A percentile compares a stretch with the other conserved stretches of the same genome.
Conservation (phyloP, 2,888 invertebrate species). For the Ormyrus nitidulus region DNA sequence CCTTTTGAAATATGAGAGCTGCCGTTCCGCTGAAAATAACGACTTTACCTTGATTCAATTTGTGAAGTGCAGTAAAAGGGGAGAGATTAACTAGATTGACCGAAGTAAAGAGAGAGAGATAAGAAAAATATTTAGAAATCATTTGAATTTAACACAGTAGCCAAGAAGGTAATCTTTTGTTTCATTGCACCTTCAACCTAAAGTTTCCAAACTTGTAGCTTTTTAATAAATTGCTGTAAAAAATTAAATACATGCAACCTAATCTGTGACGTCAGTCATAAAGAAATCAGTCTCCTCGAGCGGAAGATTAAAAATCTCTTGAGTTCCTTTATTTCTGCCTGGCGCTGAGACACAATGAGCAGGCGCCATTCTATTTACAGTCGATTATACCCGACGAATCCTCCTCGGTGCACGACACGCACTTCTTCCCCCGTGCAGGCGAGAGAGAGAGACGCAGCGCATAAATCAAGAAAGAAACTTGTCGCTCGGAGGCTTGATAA, state of each 20-base stretch:
- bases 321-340: neutral
- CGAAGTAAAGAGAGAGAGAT: no score
- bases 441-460: neutral
- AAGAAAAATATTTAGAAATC: no score
- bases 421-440: neutral
- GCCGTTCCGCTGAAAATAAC: conserved; percentile 22
- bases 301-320: no score
- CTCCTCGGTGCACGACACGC: neutral
- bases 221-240: no score
- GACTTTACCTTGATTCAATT: conserved; percentile 18
- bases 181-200: no score
- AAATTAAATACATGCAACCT: no score
- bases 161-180: no score
- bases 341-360: neutral
- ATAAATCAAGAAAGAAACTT: conserved; percentile 37
- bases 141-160: no score
- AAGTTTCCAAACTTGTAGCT: no score
- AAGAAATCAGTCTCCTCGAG: neutral
- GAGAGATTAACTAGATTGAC: no score
- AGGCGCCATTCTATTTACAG: conserved; percentile 30
- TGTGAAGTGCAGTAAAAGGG: neutral
- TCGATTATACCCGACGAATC: conserved; percentile 23
- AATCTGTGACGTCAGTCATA: no score
- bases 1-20: conserved; percentile 25
- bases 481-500: conserved; percentile 26